These are phyloP conservation scores for Osmerus mordax DNA, from an alignment of 2,113 vertebrate genomes.

Conservation along the genomic window DNA sequence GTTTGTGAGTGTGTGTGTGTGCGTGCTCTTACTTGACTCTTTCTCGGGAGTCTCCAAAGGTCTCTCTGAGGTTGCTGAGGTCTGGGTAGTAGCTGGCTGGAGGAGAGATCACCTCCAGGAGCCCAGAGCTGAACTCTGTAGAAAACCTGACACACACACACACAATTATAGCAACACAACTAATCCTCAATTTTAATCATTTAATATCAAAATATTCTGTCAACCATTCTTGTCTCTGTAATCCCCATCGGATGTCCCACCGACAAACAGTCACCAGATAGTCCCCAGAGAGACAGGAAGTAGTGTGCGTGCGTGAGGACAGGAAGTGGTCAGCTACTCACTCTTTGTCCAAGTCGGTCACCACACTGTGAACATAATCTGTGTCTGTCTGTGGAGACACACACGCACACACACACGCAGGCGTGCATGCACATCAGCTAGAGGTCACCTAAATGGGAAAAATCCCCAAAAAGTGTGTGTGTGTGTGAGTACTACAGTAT, in stretches of 20 bases:
- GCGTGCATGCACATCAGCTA: neutral
- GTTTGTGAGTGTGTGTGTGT: neutral
- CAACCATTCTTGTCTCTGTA: neutral
- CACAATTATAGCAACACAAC: neutral
- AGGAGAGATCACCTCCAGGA: slow-evolving; percentile 95
- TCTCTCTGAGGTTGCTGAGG: slow-evolving; percentile 89
- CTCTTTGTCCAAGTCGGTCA: slow-evolving; percentile 90
- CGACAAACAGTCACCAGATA: neutral
- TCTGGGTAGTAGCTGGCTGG: slow-evolving; percentile 92
- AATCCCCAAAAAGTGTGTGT: neutral
- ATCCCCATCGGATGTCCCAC: neutral
- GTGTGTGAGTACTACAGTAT: neutral
- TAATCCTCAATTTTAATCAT: too few relatives aligned
- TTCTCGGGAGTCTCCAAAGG: slow-evolving; percentile 96
- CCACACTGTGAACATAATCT: slow-evolving; percentile 87
- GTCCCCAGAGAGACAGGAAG: neutral
- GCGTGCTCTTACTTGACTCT: slow-evolving; percentile 82
- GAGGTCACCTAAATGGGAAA: neutral
- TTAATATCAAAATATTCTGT: neutral
- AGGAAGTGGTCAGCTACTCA: slow-evolving; percentile 70
- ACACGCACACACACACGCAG: neutral
- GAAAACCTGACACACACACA: slow-evolving; percentile 77
- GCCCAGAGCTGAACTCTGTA: slow-evolving; percentile 88
- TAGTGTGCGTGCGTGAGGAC: neutral
- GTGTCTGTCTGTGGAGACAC: slow-evolving; percentile 80